Percentiles rank a stretch among this genome's conserved stretches.
Evolutionary conservation across 2,113 vertebrate species (phyloP).

Genomic region (Rana temporaria): DNA sequence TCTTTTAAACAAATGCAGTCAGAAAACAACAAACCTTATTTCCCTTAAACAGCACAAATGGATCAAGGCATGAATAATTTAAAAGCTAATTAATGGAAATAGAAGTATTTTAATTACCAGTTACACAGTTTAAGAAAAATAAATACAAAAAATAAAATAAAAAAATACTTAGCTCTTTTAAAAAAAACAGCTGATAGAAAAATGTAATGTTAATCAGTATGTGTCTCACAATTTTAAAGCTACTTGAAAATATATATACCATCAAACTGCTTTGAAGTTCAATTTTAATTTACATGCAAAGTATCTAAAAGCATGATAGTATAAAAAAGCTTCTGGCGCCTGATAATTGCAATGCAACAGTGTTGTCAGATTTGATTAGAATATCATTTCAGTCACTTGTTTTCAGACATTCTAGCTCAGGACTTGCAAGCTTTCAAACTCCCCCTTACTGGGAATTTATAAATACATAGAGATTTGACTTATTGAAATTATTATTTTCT

Average conservation of each 20-base stretch:
- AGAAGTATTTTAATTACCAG: constrained; percentile 60
- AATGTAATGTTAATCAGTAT: constrained; percentile 63
- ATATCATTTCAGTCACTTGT: constrained; percentile 51
- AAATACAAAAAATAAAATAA: constrained; percentile 15
- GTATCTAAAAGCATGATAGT: constrained; percentile 60
- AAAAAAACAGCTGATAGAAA: constrained; percentile 59
- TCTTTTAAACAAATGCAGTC: constrained; percentile 42
- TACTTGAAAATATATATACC: constrained; percentile 65
- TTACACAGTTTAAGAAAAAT: constrained; percentile 35
- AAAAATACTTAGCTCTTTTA: constrained; percentile 40
- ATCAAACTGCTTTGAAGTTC: constrained; percentile 69
- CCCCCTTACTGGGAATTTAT: constrained; percentile 3
- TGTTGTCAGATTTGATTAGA: constrained; percentile 63
- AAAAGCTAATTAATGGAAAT: constrained; percentile 61
- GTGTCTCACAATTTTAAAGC: constrained; percentile 58
- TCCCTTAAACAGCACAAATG: constrained; percentile 57
- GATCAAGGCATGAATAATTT: constrained; percentile 67
- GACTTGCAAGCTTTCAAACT: constrained; percentile 11
- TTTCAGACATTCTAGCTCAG: constrained; percentile 11
- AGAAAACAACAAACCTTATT: constrained; percentile 55
- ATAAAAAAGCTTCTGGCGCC: constrained; percentile 61
- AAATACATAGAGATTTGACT: not conserved
- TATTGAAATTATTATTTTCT: not conserved
- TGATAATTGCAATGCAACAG: constrained; percentile 62
- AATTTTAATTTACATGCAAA: constrained; percentile 74